phyloP scores from a whole-genome alignment of 1,140 invertebrate genomes.

The Lethrus apterus region DNA sequence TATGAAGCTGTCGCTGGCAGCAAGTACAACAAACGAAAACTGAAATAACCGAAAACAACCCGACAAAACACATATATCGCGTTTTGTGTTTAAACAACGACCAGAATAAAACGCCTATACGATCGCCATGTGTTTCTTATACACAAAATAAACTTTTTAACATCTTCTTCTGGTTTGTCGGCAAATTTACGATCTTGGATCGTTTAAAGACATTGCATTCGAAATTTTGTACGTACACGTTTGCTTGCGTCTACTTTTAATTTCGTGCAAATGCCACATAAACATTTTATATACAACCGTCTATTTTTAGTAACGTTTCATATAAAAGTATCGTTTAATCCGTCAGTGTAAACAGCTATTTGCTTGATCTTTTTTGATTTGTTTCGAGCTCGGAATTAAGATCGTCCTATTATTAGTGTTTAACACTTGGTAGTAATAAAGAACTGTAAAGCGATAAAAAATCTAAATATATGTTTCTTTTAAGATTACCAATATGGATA shows the following conservation, averaged over 20 bases:
- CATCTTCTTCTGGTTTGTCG: constrained; percentile 30
- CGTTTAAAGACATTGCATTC: no score
- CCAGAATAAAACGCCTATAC: constrained; percentile 20
- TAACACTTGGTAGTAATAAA: no score
- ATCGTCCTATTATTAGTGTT: constrained; percentile 14
- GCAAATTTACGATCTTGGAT: constrained; percentile 15
- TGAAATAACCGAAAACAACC: constrained; percentile 10
- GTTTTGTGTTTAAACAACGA: constrained; percentile 34
- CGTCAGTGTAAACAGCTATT: constrained; percentile 10
- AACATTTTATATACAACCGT: no score
- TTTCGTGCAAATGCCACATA: no score
- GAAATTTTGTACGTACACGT: no score
- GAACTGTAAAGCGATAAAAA: constrained; percentile 12
- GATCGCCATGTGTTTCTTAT: constrained; percentile 27
- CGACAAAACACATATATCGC: constrained; percentile 9
- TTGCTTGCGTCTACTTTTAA: no score
- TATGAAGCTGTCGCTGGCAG: not conserved
- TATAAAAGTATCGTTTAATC: constrained; percentile 12
- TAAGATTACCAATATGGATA: constrained; percentile 59
- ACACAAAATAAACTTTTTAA: constrained; percentile 34
- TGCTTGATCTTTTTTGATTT: constrained; percentile 9
- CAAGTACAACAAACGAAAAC: constrained; percentile 1
- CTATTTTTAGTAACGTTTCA: no score
- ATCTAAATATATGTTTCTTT: no score
- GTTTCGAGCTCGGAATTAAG: constrained; percentile 9